These are phyloP conservation scores for Amphiprion clarkii DNA, from an alignment of 2,797 vertebrate species.

Conservation along the genomic window DNA sequence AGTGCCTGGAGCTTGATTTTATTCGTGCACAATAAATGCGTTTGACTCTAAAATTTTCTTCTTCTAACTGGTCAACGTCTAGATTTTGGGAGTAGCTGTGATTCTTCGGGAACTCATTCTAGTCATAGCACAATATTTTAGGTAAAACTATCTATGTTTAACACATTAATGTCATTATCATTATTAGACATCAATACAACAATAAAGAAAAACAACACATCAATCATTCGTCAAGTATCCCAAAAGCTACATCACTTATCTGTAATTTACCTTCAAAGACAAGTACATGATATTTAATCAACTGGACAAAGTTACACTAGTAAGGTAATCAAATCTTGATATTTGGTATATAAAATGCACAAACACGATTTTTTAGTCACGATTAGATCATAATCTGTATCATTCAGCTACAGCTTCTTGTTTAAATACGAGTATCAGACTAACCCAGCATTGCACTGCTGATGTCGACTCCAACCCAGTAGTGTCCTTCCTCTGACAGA, in stretches of 20 bases:
- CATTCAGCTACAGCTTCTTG: neutral
- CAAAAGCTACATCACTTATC: neutral
- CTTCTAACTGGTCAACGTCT: neutral
- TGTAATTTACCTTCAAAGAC: no score
- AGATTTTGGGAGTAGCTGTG: neutral
- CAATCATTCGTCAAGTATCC: neutral
- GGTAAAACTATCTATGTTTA: neutral
- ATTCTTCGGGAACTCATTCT: neutral
- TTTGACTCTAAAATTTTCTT: neutral
- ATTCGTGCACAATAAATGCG: neutral
- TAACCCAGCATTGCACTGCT: conserved; percentile 95
- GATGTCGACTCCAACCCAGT: conserved; percentile 96
- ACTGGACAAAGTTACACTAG: neutral
- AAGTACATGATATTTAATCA: no score
- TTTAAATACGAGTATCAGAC: conserved; percentile 23
- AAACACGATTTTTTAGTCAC: neutral
- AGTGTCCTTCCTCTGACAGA: conserved; percentile 92
- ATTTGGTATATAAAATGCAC: no score
- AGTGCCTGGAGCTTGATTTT: neutral
- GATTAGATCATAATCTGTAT: neutral
- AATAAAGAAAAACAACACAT: neutral
- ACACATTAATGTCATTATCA: no score
- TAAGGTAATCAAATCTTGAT: neutral
- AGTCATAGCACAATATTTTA: neutral
- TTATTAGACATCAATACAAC: neutral